These are phyloP conservation scores for Diglossa brunneiventris DNA, from an alignment of 2,113 vertebrate species.

Conservation along the genomic window DNA sequence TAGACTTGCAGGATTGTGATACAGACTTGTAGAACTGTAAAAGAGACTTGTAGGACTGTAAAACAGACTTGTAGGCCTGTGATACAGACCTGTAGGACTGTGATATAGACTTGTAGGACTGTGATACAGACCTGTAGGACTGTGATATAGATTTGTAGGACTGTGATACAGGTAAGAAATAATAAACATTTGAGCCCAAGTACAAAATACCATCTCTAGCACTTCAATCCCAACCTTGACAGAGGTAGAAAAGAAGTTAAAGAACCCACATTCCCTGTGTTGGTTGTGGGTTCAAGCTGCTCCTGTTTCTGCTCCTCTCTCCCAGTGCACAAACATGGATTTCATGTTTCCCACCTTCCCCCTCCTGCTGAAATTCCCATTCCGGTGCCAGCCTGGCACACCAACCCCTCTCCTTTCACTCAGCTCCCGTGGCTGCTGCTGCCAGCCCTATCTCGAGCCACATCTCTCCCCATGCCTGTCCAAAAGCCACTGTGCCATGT, in stretches of 20 bases:
- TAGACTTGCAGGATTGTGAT: too few relatives aligned
- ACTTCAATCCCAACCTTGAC: neutral
- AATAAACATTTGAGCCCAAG: neutral
- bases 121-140: too few relatives aligned
- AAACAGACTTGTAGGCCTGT: too few relatives aligned
- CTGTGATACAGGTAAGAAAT: neutral
- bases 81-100: too few relatives aligned
- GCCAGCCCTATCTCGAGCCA: neutral
- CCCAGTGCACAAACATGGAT: neutral
- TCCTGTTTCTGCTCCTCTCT: neutral
- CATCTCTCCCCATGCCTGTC: neutral
- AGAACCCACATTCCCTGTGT: neutral
- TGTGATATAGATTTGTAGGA: too few relatives aligned
- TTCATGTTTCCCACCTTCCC: neutral
- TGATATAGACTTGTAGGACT: too few relatives aligned
- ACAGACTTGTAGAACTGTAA: too few relatives aligned
- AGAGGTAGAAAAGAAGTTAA: neutral
- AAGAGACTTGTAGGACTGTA: too few relatives aligned
- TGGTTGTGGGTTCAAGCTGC: neutral
- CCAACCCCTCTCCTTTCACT: neutral
- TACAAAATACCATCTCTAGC: neutral
- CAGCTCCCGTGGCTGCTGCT: neutral
- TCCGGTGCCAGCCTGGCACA: neutral
- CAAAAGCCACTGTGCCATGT: neutral
- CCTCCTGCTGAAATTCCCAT: neutral